Evolutionary conservation across 2,888 invertebrate species (phyloP), one percentile per base, ranked within the genome.

Genomic region (Thera obeliscata): DNA sequence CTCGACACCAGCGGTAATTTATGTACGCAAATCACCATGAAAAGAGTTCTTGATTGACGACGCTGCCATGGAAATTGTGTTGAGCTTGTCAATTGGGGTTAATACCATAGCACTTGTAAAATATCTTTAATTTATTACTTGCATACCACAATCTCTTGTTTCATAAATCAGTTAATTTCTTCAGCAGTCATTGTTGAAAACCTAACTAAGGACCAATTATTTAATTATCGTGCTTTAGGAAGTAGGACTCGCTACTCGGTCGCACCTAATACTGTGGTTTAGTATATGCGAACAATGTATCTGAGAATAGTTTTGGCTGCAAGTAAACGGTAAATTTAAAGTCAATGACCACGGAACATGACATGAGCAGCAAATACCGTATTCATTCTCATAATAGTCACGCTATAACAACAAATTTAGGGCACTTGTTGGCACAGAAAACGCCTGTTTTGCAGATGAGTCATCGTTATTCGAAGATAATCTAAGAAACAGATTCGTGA

Each of bases 291-390:
- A 69, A 81, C 81, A 84, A 80, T 73, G 77, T 75, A 74, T 76
- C 68, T 70, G 71, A 64, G 46, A 73, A 70, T 74, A 76, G 67
- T 80, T 76, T 77, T 72, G 70, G 78, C 69, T 73, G 64, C 58
- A 73, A 68, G 64, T 73, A 76, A 89, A 88, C 90, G 88, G 90
- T 88, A 89, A 80, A 86, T 75, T 74, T 12, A 68, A 82, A 87
- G 89, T 88, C 89, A 87, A 81, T 86, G 89, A 87, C 89, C 90
- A 90, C 79, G 79, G 76, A 82, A 81, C 81, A 83, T 85, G 81
- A 85, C 84, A 84, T 86, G 83, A 83, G 80, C 79, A 72, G 81
- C 81, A 77, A 83, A 86, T 85, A 87, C 86, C 85, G 89, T 84
- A 86, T 83, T 76, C 74, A 79, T 74, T 76, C 76, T 82, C 78